Percentiles rank a stretch among this genome's conserved stretches.
phyloP scores from a whole-genome alignment of 2,797 vertebrate genomes.

The Sebastes hubbsi region DNA sequence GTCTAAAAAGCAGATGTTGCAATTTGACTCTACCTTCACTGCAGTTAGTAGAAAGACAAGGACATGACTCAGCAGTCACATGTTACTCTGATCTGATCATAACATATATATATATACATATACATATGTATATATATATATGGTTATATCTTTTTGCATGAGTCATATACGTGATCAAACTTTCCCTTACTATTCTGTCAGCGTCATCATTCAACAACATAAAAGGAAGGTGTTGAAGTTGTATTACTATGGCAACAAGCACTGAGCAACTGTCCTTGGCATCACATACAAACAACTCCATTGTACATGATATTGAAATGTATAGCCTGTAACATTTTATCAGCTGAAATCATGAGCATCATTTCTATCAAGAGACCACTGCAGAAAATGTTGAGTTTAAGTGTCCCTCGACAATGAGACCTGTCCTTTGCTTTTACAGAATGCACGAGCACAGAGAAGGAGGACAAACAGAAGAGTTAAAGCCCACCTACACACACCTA shows the following conservation, averaged over 20 bases:
- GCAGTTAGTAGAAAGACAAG: background rate
- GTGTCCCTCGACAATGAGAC: too few relatives aligned
- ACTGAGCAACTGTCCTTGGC: background rate
- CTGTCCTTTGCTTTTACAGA: background rate
- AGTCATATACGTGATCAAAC: background rate
- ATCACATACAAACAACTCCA: background rate
- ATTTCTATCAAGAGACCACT: background rate
- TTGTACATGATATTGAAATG: background rate
- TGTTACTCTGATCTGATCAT: background rate
- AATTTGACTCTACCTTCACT: background rate
- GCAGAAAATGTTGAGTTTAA: background rate
- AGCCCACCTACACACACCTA: background rate
- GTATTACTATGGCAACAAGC: background rate
- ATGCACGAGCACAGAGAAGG: background rate
- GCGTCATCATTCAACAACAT: background rate
- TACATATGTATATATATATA: background rate
- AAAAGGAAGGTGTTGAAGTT: background rate
- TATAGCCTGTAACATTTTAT: background rate
- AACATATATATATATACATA: background rate
- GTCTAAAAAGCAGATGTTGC: background rate
- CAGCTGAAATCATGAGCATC: background rate
- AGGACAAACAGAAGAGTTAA: background rate
- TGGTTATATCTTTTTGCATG: background rate
- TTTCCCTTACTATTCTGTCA: background rate
- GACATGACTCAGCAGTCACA: background rate